phyloP scores from a whole-genome alignment of 2,113 vertebrate species.

The Mirounga angustirostris region DNA sequence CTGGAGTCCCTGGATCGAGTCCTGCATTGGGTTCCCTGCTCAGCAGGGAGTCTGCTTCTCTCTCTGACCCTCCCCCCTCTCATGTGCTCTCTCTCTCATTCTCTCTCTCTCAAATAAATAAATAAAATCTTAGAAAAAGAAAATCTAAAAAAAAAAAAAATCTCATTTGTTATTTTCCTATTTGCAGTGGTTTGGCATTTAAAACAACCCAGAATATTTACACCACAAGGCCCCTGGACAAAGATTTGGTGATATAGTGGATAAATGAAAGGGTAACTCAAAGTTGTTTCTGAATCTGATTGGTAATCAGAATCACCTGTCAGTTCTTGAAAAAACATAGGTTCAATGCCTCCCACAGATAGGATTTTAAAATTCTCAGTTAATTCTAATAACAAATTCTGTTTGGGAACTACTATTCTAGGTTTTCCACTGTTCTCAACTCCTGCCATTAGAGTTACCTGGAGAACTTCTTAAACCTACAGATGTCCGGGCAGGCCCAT shows the following conservation, averaged over 20 bases:
- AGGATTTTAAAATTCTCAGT: not conserved
- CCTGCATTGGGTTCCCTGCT: no score
- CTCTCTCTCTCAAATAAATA: no score
- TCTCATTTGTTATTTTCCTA: not conserved
- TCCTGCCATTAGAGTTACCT: not conserved
- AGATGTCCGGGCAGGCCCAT: not conserved
- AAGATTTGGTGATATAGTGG: not conserved
- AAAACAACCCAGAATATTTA: not conserved
- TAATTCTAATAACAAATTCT: not conserved
- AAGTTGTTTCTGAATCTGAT: not conserved
- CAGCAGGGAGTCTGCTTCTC: no score
- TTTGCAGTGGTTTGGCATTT: not conserved
- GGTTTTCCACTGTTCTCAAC: not conserved
- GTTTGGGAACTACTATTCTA: not conserved
- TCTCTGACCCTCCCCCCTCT: no score
- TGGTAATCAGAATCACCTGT: not conserved
- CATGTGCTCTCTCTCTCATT: no score
- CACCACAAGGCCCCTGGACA: not conserved
- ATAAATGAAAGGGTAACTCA: not conserved
- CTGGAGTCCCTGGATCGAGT: no score
- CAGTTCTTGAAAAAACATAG: not conserved
- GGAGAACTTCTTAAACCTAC: not conserved
- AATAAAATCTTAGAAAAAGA: no score
- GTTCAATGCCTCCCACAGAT: not conserved
- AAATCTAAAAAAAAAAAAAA: not conserved